Percentiles rank a stretch among this genome's conserved stretches.
These are phyloP conservation scores for Andrena fulva DNA, from an alignment of 2,888 invertebrate species.

Conservation along the genomic window DNA sequence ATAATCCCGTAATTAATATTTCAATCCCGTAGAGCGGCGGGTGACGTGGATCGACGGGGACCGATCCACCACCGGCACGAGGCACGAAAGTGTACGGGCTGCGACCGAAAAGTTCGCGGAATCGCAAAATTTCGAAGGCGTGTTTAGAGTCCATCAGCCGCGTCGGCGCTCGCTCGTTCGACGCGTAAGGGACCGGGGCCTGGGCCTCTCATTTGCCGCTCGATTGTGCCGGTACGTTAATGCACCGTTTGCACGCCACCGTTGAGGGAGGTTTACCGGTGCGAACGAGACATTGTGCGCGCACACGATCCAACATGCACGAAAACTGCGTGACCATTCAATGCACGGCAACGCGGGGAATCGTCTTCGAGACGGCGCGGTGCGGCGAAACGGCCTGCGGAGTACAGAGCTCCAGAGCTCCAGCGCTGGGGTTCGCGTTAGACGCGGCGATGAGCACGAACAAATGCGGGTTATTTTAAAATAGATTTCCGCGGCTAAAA, in stretches of 20 bases:
- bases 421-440: neutral
- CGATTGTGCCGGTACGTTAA: conserved; percentile 77
- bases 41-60: conserved; percentile 19
- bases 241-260: conserved; percentile 68
- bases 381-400: neutral
- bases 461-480: neutral
- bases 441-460: neutral
- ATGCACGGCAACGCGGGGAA: conserved; percentile 9
- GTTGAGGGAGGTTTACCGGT: conserved; percentile 76
- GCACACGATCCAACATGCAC: conserved; percentile 52
- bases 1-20: conserved; percentile 47
- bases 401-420: no score
- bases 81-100: conserved; percentile 21
- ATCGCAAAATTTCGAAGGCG: conserved; percentile 81
- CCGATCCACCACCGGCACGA: conserved; percentile 10
- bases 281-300: conserved; percentile 78
- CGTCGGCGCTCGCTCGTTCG: conserved; percentile 76
- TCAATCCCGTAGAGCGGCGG: conserved; percentile 19
- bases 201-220: conserved; percentile 81
- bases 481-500: neutral
- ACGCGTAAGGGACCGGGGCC: conserved; percentile 74
- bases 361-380: conserved; percentile 3
- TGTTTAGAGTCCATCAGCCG: conserved; percentile 81
- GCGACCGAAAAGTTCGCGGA: conserved; percentile 77
- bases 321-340: conserved; percentile 53